Evolutionary conservation across 2,113 vertebrate species (phyloP).

Genomic region (Ptilorrhoa leucosticta): DNA sequence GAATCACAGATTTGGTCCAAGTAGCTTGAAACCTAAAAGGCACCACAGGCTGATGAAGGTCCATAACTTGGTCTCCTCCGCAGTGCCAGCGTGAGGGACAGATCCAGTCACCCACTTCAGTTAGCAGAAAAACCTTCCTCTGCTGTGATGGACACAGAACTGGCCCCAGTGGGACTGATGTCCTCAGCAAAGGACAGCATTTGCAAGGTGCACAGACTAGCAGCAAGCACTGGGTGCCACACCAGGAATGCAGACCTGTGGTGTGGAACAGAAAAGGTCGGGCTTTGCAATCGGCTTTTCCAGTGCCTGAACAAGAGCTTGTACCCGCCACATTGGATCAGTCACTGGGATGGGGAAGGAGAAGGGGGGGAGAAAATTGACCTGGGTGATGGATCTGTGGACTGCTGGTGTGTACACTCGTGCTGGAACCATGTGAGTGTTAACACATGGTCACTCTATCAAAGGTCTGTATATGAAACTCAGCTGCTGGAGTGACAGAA

Average conservation of each 20-base stretch:
- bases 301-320: not conserved
- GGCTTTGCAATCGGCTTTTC: not conserved
- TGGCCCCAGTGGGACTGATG: not conserved
- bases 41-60: not conserved
- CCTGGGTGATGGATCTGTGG: constrained; percentile 55
- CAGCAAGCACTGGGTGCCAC: not conserved
- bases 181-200: not conserved
- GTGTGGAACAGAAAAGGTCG: not conserved
- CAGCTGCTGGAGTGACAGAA: constrained; percentile 75
- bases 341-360: not conserved
- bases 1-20: not conserved
- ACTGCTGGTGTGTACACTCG: constrained; percentile 48
- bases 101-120: not conserved
- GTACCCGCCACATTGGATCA: not conserved
- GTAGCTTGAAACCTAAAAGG: not conserved
- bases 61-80: not conserved
- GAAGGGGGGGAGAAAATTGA: constrained; percentile 18
- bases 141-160: not conserved
- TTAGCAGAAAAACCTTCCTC: not conserved
- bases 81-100: not conserved
- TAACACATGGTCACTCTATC: constrained; percentile 79
- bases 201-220: not conserved
- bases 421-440: constrained; percentile 71
- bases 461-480: constrained; percentile 79
- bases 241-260: rapidly evolving